These are phyloP conservation scores for Thaumatotibia leucotreta DNA, from an alignment of 1,140 invertebrate genomes.

Conservation along the genomic window DNA sequence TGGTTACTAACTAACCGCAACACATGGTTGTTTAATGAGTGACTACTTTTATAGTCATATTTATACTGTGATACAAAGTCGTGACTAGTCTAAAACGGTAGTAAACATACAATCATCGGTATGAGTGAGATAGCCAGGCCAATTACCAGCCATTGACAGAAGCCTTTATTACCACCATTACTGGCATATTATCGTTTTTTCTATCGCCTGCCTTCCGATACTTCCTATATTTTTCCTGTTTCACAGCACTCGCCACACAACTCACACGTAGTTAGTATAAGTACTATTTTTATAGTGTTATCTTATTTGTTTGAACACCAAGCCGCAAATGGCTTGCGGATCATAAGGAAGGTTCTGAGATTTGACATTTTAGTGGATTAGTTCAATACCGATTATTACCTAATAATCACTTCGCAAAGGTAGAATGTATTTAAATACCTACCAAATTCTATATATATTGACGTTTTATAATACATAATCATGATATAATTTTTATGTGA, in stretches of 20 bases:
- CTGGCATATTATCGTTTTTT: slow-evolving; percentile 7
- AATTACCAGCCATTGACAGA: slow-evolving; percentile 4
- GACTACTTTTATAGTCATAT: neutral
- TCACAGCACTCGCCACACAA: neutral
- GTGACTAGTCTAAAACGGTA: neutral
- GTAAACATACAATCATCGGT: neutral
- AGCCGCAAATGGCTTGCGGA: neutral
- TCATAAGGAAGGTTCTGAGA: neutral
- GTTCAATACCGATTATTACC: too few relatives aligned
- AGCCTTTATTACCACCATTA: slow-evolving; percentile 3
- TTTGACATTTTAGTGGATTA: too few relatives aligned
- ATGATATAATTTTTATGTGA: too few relatives aligned
- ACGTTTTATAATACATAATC: too few relatives aligned
- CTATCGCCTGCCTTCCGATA: slow-evolving; percentile 5
- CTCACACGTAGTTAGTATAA: neutral
- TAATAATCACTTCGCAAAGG: too few relatives aligned
- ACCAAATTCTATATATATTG: too few relatives aligned
- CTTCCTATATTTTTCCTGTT: slow-evolving; percentile 10
- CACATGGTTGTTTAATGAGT: too few relatives aligned
- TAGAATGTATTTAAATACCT: too few relatives aligned
- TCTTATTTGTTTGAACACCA: neutral
- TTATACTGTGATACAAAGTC: neutral
- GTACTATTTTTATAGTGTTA: neutral
- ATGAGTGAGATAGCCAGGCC: neutral
- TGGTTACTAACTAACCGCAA: too few relatives aligned